These are phyloP conservation scores for Catharus bicknelli DNA, from an alignment of 2,113 vertebrate species.

Conservation along the genomic window DNA sequence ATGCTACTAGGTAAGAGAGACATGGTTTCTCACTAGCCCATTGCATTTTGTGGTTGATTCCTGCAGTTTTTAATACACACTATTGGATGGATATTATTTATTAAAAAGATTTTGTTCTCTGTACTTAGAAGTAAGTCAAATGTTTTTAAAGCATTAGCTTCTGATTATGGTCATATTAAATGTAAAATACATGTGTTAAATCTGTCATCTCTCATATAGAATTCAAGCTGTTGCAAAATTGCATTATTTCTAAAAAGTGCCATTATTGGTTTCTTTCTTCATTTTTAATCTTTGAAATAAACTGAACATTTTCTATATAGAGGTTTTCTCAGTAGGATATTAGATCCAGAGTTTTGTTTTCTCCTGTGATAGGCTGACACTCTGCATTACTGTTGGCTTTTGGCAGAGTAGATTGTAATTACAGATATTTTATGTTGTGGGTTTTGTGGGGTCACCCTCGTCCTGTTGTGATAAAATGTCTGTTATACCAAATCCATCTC, in stretches of 20 bases:
- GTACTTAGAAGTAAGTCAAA: not conserved
- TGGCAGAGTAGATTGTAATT: not conserved
- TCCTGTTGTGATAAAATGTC: not conserved
- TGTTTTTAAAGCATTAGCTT: not conserved
- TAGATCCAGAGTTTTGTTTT: not conserved
- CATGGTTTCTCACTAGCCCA: not conserved
- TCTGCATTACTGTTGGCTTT: not conserved
- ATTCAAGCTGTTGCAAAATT: not conserved
- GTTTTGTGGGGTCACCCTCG: not conserved
- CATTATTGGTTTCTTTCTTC: not conserved
- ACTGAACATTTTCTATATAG: not conserved
- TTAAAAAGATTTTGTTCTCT: not conserved
- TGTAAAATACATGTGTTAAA: not conserved
- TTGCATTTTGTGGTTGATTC: not conserved
- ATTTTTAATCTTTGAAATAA: not conserved
- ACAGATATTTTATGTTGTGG: not conserved
- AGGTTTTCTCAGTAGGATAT: not conserved
- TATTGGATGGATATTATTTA: not conserved
- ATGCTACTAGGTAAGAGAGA: constrained; percentile 88
- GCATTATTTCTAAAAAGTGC: not conserved
- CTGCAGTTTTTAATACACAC: not conserved
- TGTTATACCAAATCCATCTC: not conserved
- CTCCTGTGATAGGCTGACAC: not conserved
- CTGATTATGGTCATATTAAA: not conserved
- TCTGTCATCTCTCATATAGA: not conserved